Evolutionary conservation across 1,140 invertebrate genomes (phyloP), one percentile per base, ranked within the genome.

Genomic region (Adoxophyes honmai): DNA sequence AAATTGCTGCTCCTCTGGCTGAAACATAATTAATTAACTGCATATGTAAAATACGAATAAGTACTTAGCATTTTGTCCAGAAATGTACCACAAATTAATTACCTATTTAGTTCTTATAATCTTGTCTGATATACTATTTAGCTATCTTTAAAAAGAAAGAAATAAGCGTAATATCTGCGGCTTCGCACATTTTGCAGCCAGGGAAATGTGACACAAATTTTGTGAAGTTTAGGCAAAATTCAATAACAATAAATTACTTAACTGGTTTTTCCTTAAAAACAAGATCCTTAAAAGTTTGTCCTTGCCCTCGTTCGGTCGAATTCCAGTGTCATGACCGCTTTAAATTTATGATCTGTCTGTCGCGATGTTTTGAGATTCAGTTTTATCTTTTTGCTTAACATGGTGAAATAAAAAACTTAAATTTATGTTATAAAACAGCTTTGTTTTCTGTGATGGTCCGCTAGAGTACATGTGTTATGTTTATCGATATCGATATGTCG

Each of bases 261-360:
- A 34, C 3, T 10, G n/a, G 8, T 10, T 36, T 36, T 10, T 34
- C 9, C 34, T 11, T 36, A 4, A 36, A 36, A 36, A 36, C 34
- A 1, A 36, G 3, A 11, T 9, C 34, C 34, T 11, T 36, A 10
- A 11, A 36, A 36, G 42, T 4, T 1, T 48, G 42, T 48, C 42
- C 42, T 48, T 48, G 42, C 21, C 42, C 42, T 48, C 42, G 42
- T 48, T 48, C 21, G 10, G 21, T 6, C 16, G 16, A 11, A 48
- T 48, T 48, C 42, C 42, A 21, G 21, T 28, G 42, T 28, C 42
- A 48, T 18, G 42, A 48, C 42, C n/a, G 10, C n/a, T 48, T 1
- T 18, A 48, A 11, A 18, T 44, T 44, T 21, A 28, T n/a, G 9
- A 7, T 10, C 42, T 18, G 6, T 10, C 11, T 5, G 21, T 28